phyloP scores from a whole-genome alignment of 2,113 vertebrate genomes.

The Mus spicilegus region DNA sequence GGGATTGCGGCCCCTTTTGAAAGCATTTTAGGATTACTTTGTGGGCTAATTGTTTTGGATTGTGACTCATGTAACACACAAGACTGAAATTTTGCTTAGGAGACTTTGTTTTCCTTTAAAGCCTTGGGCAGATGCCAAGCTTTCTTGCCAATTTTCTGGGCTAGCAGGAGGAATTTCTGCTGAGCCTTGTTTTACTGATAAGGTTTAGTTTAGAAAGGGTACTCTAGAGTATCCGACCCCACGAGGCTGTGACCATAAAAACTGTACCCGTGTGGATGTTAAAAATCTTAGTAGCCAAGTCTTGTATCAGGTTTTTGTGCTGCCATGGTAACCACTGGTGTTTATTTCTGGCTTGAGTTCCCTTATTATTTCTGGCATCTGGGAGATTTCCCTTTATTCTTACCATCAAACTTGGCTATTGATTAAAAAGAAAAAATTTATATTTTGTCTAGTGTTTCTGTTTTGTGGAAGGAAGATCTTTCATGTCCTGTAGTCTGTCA shows the following conservation, averaged over 20 bases:
- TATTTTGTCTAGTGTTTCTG: slow-evolving; percentile 42
- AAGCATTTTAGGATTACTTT: not conserved
- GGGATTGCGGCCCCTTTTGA: not conserved
- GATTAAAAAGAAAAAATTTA: slow-evolving; percentile 29
- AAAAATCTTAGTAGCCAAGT: slow-evolving; percentile 18
- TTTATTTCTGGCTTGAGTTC: slow-evolving; percentile 54
- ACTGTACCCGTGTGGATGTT: not conserved
- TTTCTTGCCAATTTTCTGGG: slow-evolving; percentile 44
- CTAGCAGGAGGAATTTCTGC: slow-evolving; percentile 41
- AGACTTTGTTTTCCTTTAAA: slow-evolving; percentile 26
- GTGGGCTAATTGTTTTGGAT: not conserved
- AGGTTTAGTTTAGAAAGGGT: not conserved
- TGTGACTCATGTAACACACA: not conserved
- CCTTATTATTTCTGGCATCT: slow-evolving; percentile 32
- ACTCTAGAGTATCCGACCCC: not conserved
- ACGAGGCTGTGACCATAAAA: slow-evolving; percentile 35
- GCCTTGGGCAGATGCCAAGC: not conserved
- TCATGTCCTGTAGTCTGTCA: not conserved
- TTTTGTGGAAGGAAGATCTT: slow-evolving; percentile 18
- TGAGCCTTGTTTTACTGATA: not conserved
- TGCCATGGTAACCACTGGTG: slow-evolving; percentile 25
- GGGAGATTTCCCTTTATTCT: slow-evolving; percentile 38
- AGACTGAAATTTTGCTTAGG: slow-evolving; percentile 11
- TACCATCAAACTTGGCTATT: slow-evolving; percentile 40
- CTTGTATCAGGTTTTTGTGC: not conserved